Evolutionary conservation across 2,888 invertebrate genomes (phyloP).

Genomic region (Chloroclystis v-ata): DNA sequence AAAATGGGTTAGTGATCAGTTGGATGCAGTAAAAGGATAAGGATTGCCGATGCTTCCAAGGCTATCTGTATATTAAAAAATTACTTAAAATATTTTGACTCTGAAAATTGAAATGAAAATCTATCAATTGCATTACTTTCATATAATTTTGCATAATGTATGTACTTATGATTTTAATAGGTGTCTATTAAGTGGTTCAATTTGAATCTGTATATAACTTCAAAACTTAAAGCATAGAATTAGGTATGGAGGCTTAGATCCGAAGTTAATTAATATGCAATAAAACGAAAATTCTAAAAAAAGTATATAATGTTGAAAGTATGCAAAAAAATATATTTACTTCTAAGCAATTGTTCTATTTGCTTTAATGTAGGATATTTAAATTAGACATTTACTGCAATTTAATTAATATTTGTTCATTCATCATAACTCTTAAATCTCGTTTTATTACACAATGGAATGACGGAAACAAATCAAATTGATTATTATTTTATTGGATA

Average conservation of each 20-base stretch:
- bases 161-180: background rate
- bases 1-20: constrained; percentile 39
- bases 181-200: background rate
- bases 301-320: constrained; percentile 49
- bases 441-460: too few relatives aligned
- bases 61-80: constrained; percentile 15
- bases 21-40: constrained; percentile 13
- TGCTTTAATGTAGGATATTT: constrained; percentile 38
- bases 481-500: too few relatives aligned
- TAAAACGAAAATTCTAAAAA: constrained; percentile 50
- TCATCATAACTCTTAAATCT: too few relatives aligned
- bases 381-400: constrained; percentile 18
- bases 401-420: constrained; percentile 2
- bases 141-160: background rate
- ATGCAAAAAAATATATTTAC: constrained; percentile 46
- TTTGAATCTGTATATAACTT: constrained; percentile 8
- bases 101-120: background rate
- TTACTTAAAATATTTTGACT: constrained; percentile 5
- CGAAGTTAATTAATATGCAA: constrained; percentile 29
- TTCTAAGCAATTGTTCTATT: constrained; percentile 37
- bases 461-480: too few relatives aligned
- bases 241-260: constrained; percentile 30
- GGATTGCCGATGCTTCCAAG: constrained; percentile 39
- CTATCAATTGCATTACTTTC: background rate
- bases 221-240: constrained; percentile 26